Percentiles rank a stretch among this genome's conserved stretches.
These are phyloP conservation scores for Apodemus speciosus DNA, from an alignment of 2,113 vertebrate species.

Conservation along the genomic window DNA sequence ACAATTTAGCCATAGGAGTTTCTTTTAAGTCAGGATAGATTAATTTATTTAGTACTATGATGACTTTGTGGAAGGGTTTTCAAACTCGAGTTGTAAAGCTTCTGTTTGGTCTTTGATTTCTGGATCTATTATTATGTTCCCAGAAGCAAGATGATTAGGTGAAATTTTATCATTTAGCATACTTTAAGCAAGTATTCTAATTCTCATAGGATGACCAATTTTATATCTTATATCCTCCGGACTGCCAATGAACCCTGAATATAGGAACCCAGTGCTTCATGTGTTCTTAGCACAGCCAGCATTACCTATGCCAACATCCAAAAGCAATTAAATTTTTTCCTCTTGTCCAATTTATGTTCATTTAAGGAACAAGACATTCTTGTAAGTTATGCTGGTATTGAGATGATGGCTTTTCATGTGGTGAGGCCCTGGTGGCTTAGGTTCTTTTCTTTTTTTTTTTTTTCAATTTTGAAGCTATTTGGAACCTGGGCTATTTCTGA, in stretches of 20 bases:
- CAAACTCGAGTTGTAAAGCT: background rate
- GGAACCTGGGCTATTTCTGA: slow-evolving; percentile 37
- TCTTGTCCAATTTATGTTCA: slow-evolving; percentile 2
- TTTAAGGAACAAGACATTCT: slow-evolving; percentile 37
- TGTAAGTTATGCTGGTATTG: background rate
- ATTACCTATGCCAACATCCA: slow-evolving; percentile 33
- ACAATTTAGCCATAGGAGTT: background rate
- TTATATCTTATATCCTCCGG: slow-evolving; percentile 19
- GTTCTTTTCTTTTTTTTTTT: background rate
- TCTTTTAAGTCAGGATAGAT: slow-evolving; percentile 19
- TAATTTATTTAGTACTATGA: slow-evolving; percentile 13
- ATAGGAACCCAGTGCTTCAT: background rate
- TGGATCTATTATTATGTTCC: background rate
- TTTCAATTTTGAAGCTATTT: slow-evolving; percentile 32
- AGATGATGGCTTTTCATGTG: background rate
- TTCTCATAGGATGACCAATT: slow-evolving; percentile 28
- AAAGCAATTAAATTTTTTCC: slow-evolving; percentile 24
- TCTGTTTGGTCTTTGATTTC: background rate
- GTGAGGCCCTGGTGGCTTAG: background rate
- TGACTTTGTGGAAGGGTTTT: background rate
- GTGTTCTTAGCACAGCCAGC: background rate
- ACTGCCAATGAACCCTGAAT: background rate
- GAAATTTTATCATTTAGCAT: slow-evolving; percentile 2
- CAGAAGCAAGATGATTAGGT: slow-evolving; percentile 51
- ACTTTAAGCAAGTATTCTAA: background rate